Evolutionary conservation across 2,888 invertebrate genomes (phyloP), one percentile per base, ranked within the genome.

Genomic region (Tipula lateralis): DNA sequence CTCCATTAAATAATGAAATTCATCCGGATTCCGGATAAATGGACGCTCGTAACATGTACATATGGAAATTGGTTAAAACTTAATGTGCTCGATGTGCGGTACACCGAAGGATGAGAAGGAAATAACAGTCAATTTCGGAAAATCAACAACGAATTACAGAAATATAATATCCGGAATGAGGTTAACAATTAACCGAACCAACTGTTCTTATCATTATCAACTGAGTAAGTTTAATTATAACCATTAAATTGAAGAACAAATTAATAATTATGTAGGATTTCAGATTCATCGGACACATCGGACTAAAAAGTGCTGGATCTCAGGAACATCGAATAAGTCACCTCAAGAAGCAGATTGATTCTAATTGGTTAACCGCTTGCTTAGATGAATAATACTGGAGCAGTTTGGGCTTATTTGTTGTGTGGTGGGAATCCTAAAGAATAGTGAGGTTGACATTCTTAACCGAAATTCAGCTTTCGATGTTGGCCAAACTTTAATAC

Each of bases 51-150:
- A 86, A 93, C 93, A 87, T 99, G 99, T 92, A 99, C 98, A 88
- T 99, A 97, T 90, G 97, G 98, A 91, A 99, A 99, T 91, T 99
- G 97, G 97, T 97, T 98, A 82, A 95, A 95, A 89, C 92, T 97
- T 85, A 91, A 96, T 95, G 90, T 99, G 98, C 90, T 95, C 96
- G 9, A 96, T 98, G 96, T 98, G 98, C 89, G 95, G 94, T 16
- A 88, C 90, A 87, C 85, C 87, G 84, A 87, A 89, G 86, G 88
- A 91, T 88, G 85, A 88, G 88, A 29, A 84, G 29, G 81, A 84
- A 29, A 85, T 83, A 84, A 44, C 50, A 83, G 16, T 66, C 66
- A 3, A 24, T 66, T 66, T 66, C 66, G 24, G 66, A 66, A 66
- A 85, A 82, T 84, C 84, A 84, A n/a, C 84, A 85, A 83, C 83